Percentiles rank a stretch among this genome's conserved stretches.
Evolutionary conservation across 2,113 vertebrate genomes (phyloP).

Genomic region (Trematocara unimaculatum): DNA sequence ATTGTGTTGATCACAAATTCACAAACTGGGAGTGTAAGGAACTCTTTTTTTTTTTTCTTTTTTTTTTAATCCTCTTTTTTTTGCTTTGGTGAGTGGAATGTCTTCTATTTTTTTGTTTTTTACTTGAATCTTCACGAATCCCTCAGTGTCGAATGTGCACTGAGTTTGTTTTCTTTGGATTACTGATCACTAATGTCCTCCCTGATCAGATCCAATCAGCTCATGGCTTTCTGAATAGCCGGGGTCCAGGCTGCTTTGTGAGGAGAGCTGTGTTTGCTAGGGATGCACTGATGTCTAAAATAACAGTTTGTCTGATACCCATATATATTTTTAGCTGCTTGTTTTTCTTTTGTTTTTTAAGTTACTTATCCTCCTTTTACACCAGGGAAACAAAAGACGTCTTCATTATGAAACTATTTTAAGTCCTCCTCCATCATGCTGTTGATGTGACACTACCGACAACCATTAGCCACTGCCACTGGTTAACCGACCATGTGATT

Average conservation of each 20-base stretch:
- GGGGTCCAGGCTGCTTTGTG: slow-evolving; percentile 24
- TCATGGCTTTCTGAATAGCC: slow-evolving; percentile 14
- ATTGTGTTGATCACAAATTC: slow-evolving; percentile 40
- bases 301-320: neutral
- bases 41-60: neutral
- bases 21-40: neutral
- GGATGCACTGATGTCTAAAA: neutral
- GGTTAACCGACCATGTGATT: neutral
- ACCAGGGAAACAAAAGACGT: neutral
- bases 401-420: neutral
- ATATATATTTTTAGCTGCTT: neutral
- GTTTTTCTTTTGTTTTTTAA: neutral
- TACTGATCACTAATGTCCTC: neutral
- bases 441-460: neutral
- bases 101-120: slow-evolving; percentile 26
- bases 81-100: slow-evolving; percentile 38
- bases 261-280: slow-evolving; percentile 17
- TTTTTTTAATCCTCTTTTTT: neutral
- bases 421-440: neutral
- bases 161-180: slow-evolving; percentile 4
- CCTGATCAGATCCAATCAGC: slow-evolving; percentile 17
- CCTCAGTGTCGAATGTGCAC: slow-evolving; percentile 8
- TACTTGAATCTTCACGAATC: slow-evolving; percentile 51
- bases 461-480: neutral
- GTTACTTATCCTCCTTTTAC: neutral